phyloP scores from a whole-genome alignment of 2,888 invertebrate species.

The Sipha maydis region DNA sequence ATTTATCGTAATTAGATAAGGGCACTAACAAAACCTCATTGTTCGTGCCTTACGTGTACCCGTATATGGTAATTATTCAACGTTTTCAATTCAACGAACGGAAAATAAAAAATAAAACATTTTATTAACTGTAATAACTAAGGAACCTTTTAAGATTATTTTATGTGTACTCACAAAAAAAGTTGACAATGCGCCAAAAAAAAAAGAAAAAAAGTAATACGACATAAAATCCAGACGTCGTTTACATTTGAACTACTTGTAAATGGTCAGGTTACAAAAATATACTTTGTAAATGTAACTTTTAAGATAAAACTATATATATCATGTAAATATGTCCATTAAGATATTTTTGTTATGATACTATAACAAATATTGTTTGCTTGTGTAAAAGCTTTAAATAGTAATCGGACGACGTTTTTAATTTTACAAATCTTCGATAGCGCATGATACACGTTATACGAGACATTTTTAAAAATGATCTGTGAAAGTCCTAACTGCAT shows the following conservation, averaged over 20 bases:
- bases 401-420: background rate
- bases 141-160: too few relatives aligned
- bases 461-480: too few relatives aligned
- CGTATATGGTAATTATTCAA: too few relatives aligned
- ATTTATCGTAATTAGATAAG: too few relatives aligned
- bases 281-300: constrained; percentile 11
- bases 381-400: constrained; percentile 4
- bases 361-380: background rate
- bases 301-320: background rate
- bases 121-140: too few relatives aligned
- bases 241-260: constrained; percentile 52
- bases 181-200: constrained; percentile 1
- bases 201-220: background rate
- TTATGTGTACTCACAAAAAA: background rate
- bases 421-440: background rate
- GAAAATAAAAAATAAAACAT: too few relatives aligned
- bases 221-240: constrained; percentile 44
- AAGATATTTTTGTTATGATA: background rate
- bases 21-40: too few relatives aligned
- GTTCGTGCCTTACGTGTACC: too few relatives aligned
- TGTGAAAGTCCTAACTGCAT: too few relatives aligned
- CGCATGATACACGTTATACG: too few relatives aligned
- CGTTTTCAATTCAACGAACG: too few relatives aligned
- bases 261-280: constrained; percentile 15
- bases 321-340: background rate